Conservation (phyloP, 2,113 vertebrate genomes). For the Melospiza georgiana region DNA sequence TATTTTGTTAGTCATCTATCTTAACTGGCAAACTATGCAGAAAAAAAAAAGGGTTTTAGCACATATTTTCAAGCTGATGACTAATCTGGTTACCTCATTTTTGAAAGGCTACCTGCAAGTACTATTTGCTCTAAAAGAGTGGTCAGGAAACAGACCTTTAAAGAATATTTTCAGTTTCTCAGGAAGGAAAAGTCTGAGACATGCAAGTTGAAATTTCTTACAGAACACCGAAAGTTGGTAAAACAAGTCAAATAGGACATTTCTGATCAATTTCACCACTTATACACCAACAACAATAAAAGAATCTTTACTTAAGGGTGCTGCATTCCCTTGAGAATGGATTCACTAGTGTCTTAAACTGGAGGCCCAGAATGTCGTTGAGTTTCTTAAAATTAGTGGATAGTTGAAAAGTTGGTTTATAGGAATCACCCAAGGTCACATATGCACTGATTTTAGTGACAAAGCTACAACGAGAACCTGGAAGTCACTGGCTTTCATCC, state of each 20-base stretch:
- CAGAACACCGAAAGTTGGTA: background rate
- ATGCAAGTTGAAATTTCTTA: background rate
- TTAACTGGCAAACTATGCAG: background rate
- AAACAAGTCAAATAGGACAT: background rate
- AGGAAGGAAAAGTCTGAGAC: background rate
- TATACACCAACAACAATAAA: background rate
- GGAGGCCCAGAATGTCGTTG: background rate
- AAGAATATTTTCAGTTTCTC: background rate
- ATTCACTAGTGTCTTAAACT: background rate
- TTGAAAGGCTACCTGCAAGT: background rate
- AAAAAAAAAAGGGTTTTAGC: background rate
- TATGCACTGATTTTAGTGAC: background rate
- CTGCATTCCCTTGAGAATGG: background rate
- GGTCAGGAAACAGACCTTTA: background rate
- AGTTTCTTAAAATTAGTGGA: background rate
- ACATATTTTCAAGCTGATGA: background rate
- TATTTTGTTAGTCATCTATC: background rate
- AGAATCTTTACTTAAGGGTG: background rate
- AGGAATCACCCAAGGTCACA: background rate
- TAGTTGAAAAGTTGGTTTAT: background rate
- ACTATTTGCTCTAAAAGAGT: background rate
- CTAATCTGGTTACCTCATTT: background rate
- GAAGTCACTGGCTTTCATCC: conserved; percentile 30
- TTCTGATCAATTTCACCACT: background rate
- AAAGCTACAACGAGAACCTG: conserved; percentile 24